Conservation (phyloP, 2,888 invertebrate genomes). For the Drosophila mayaguana region DNA sequence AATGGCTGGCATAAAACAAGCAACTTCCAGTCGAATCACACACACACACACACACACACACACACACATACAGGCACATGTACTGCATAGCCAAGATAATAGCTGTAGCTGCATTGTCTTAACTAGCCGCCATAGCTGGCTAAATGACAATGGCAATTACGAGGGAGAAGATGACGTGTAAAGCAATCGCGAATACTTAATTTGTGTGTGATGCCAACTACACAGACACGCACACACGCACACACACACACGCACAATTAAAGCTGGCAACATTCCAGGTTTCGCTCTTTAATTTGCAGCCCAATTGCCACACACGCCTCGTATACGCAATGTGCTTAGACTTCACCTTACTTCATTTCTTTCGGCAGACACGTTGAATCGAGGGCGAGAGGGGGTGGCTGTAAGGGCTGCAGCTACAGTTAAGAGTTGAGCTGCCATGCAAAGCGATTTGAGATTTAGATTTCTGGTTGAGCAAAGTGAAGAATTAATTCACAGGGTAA, state of each 20-base stretch:
- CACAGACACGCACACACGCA: conserved; percentile 5
- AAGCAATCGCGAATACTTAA: conserved; percentile 72
- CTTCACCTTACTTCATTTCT: conserved; percentile 63
- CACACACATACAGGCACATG: conserved; percentile 12
- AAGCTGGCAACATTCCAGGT: neutral
- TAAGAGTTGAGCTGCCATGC: neutral
- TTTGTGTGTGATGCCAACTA: conserved; percentile 57
- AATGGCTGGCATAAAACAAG: conserved; percentile 59
- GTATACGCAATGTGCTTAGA: conserved; percentile 57
- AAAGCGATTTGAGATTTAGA: neutral
- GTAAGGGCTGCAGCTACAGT: neutral
- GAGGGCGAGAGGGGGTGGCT: neutral
- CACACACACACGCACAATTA: neutral
- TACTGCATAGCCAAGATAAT: conserved; percentile 5
- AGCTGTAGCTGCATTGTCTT: conserved; percentile 48
- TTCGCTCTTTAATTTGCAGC: conserved; percentile 28
- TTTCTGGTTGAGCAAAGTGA: neutral
- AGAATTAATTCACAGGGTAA: neutral
- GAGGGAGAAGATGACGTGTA: conserved; percentile 51
- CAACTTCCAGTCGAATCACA: conserved; percentile 34
- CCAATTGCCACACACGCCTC: conserved; percentile 44
- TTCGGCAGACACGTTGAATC: conserved; percentile 11
- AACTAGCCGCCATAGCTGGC: conserved; percentile 35
- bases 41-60: conserved; percentile 15
- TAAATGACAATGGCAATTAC: conserved; percentile 26